Evolutionary conservation across 2,888 invertebrate genomes (phyloP).

Genomic region (Dascillus cervinus): DNA sequence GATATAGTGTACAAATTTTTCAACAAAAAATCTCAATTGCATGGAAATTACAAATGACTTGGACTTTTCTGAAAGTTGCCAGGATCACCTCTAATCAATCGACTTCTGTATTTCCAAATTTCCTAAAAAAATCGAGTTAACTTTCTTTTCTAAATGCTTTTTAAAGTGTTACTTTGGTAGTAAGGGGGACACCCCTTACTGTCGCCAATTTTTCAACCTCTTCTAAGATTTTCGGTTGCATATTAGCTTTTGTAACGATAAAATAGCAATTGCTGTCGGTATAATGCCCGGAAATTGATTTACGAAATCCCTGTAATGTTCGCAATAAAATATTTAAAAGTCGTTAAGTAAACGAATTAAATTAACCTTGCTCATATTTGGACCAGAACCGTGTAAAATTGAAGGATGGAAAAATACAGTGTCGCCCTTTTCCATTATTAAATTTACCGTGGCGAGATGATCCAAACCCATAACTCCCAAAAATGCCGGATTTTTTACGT

Average conservation of each 20-base stretch:
- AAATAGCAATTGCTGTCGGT: conserved; percentile 62
- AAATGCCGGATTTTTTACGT: conserved; percentile 57
- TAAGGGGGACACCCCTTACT: conserved; percentile 32
- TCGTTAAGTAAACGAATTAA: too few relatives aligned
- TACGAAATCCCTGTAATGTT: conserved; percentile 56
- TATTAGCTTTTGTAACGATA: conserved; percentile 59
- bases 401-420: conserved; percentile 82
- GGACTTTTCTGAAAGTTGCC: conserved; percentile 28
- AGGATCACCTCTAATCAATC: conserved; percentile 27
- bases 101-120: too few relatives aligned
- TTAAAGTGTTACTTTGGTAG: conserved; percentile 43
- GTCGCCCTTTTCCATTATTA: conserved; percentile 77
- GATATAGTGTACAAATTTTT: too few relatives aligned
- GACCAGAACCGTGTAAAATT: conserved; percentile 76
- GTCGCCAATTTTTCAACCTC: conserved; percentile 48
- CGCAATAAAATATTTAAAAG: too few relatives aligned
- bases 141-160: too few relatives aligned
- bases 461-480: conserved; percentile 51
- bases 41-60: conserved; percentile 17
- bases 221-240: conserved; percentile 53
- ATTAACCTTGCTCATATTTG: conserved; percentile 63
- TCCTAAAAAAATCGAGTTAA: too few relatives aligned
- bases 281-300: conserved; percentile 80
- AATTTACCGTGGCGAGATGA: conserved; percentile 46
- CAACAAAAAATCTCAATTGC: too few relatives aligned